Base-by-base conservation (phyloP, 2,797 vertebrate species). In the Odontamblyopus rebecca region DNA sequence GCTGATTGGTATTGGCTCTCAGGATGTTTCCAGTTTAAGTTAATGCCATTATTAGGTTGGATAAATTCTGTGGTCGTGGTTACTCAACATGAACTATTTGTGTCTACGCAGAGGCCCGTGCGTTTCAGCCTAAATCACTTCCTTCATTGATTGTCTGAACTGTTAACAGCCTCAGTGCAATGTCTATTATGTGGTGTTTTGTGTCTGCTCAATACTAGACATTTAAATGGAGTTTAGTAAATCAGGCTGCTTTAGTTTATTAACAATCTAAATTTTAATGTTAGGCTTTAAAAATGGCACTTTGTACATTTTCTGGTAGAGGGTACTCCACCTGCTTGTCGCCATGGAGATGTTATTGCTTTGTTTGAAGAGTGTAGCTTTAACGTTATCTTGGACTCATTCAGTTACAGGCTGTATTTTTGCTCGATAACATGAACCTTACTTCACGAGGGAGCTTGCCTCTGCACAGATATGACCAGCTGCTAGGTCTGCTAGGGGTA, bases 191-290 rank as follows among this genome's bases (percentile, higher is more conserved):
- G 44, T 64, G 23, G 12, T 64, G 26, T 66, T 66, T 18, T 66
- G 26, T 64, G n/a, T 64, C 32, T 23, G 61, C 19, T 60, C 57
- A 27, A 15, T 27, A 27, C 56, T 7, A 29, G 12, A 60, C 12
- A 12, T 26, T 57, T 30, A 60, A 30, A 60, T 60, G 57, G 57
- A 60, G 12, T 15, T 60, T 18, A 61, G 9, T 32, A 30, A 61
- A 60, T 27, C 30, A 62, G 3, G 61, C 61, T 38, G 32, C 9
- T 19, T 23, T 19, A 3, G 1, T 11, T 67, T 27, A 75, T 82
- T 74, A 73, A 73, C 16, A 59, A 8, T 56, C 26, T 7, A 53
- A 53, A n/a, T 19, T 8, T 53, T n/a, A 8, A n/a, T 2, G 2
- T 53, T n/a, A 53, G 7, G 51, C 19, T 19, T 2, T 53, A 53